Evolutionary conservation across 2,113 vertebrate species (phyloP), one percentile per base, ranked within the genome.

Genomic region (Sphaerodactylus townsendi): DNA sequence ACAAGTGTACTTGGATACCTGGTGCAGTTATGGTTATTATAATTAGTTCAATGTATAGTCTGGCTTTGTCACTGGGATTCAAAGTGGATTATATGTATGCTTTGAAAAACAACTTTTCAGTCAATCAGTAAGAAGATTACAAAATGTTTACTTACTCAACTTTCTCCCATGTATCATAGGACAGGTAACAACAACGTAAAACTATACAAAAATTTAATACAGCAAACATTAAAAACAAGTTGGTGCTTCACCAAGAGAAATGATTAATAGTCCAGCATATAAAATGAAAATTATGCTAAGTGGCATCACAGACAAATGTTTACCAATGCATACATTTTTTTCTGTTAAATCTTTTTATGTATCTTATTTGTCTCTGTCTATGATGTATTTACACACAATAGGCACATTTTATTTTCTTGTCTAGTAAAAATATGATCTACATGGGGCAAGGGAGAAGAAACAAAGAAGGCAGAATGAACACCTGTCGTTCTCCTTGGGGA

Each of bases 401-500:
- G 68, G 44, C 0, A 46, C 7, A 11, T 91, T 87, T 81, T n/a
- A 11, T 85, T 91, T 87, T 91, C 90, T 85, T 35, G 48, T 90
- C 88, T 62, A 3, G 86, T 83, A n/a, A 86, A 90, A 93, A 92
- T 87, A 92, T 76, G 91, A 89, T 93, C 79, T 3, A 71, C 82
- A 73, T 92, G 86, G 91, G 93, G 88, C 91, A 91, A 91, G 88
- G 80, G 84, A 56, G 82, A 71, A 66, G 93, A 92, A 96, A 97
- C 95, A 97, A 97, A 97, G 95, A 95, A 95, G 95, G 72, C 90
- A 92, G 91, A 95, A 89, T 80, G 70, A 97, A 97, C 97, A 98
- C 97, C 97, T 98, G 97, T 97, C 96, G 95, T 94, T 96, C 93
- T 96, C 96, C 96, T 96, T 94, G 79, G 95, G 95, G 95, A 95